Percentiles rank a stretch among this genome's conserved stretches.
Evolutionary conservation across 2,797 vertebrate genomes (phyloP).

Genomic region (Nyctibius grandis): DNA sequence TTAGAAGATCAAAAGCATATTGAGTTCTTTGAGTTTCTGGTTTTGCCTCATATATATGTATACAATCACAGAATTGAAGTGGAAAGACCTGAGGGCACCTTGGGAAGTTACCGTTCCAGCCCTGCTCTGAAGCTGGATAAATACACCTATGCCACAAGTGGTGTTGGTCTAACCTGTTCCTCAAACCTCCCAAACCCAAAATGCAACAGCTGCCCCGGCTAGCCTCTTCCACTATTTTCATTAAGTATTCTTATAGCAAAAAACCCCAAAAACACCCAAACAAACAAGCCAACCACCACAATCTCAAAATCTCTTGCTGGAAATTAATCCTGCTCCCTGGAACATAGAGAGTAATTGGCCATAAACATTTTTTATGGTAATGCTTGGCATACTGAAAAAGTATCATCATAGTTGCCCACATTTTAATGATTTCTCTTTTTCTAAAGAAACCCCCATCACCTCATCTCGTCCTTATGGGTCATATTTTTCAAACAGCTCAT

Average conservation of each 20-base stretch:
- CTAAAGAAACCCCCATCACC: not conserved
- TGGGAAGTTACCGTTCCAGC: not conserved
- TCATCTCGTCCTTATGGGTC: not conserved
- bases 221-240: not conserved
- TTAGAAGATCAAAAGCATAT: not conserved
- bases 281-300: not conserved
- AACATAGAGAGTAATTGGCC: not conserved
- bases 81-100: not conserved
- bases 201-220: not conserved
- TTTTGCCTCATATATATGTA: not conserved
- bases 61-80: not conserved
- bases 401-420: not conserved
- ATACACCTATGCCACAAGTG: not conserved
- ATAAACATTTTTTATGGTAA: not conserved
- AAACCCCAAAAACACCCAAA: not conserved
- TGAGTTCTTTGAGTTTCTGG: not conserved
- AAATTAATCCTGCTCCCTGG: not conserved
- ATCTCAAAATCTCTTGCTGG: not conserved
- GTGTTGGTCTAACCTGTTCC: conserved; percentile 26
- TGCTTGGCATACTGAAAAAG: not conserved
- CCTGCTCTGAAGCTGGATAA: not conserved
- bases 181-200: not conserved
- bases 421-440: not conserved
- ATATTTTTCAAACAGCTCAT: not conserved
- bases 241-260: not conserved